Percentiles rank a stretch among this genome's conserved stretches.
phyloP scores from a whole-genome alignment of 2,888 invertebrate genomes.

The Tridacna crocea region DNA sequence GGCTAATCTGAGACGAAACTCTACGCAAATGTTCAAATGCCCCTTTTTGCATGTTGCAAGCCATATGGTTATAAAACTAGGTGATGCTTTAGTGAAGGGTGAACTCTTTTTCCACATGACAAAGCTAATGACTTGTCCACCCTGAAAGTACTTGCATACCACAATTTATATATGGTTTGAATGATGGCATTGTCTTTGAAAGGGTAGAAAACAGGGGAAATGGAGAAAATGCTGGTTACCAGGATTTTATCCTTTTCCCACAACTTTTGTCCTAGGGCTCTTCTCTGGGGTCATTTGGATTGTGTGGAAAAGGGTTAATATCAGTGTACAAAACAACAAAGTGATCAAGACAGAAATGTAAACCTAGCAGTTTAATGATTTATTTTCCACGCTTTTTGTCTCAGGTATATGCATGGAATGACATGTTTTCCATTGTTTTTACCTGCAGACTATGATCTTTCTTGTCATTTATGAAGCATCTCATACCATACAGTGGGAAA shows the following conservation, averaged over 20 bases:
- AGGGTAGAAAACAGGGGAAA: background rate
- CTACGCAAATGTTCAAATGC: too few species aligned
- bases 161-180: background rate
- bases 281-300: too few species aligned
- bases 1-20: too few species aligned
- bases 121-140: background rate
- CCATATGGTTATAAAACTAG: too few species aligned
- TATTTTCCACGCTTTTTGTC: conserved; percentile 14
- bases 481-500: background rate
- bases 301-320: too few species aligned
- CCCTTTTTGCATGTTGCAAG: too few species aligned
- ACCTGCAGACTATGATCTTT: conserved; percentile 1
- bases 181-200: background rate
- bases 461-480: conserved; percentile 19
- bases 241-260: background rate
- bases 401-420: conserved; percentile 13
- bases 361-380: background rate
- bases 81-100: too few species aligned
- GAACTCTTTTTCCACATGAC: background rate
- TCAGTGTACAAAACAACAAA: background rate
- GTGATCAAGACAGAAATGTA: too few species aligned
- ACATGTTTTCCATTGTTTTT: conserved; percentile 11
- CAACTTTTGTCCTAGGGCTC: background rate
- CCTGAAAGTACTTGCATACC: background rate
- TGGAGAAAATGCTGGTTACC: conserved; percentile 1